Conservation (phyloP, 2,797 vertebrate species). For the Semaprochilodus insignis region DNA sequence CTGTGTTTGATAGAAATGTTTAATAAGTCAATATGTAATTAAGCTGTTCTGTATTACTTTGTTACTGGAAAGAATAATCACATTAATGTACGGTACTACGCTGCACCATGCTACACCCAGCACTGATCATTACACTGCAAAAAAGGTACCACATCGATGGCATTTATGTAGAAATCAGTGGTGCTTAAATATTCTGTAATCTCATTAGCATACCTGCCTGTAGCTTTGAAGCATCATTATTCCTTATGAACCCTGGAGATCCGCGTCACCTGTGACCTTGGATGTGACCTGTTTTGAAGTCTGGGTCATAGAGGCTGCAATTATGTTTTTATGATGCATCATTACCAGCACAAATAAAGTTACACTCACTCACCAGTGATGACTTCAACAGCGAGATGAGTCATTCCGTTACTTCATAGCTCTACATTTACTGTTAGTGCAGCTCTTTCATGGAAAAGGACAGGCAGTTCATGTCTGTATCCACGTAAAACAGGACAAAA, state of each 20-base stretch:
- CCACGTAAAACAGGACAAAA: not conserved
- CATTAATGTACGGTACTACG: no score
- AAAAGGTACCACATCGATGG: not conserved
- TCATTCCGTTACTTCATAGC: not conserved
- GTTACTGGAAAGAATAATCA: no score
- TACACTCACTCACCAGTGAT: not conserved
- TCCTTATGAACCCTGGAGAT: not conserved
- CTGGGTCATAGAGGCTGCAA: slow-evolving; percentile 2
- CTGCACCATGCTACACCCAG: no score
- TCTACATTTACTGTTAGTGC: not conserved
- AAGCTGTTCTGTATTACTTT: no score
- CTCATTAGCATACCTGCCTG: slow-evolving; percentile 10
- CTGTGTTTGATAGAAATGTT: no score
- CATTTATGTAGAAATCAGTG: not conserved
- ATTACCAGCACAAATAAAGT: not conserved
- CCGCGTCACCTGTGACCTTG: not conserved
- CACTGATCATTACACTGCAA: no score
- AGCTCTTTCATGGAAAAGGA: not conserved
- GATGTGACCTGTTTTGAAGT: slow-evolving; percentile 9
- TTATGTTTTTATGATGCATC: slow-evolving; percentile 4
- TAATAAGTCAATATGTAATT: no score
- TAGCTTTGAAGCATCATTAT: not conserved
- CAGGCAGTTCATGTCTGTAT: not conserved
- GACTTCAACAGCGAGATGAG: not conserved
- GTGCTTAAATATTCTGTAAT: not conserved